Percentiles rank a stretch among this genome's conserved stretches.
Conservation (phyloP, 2,113 vertebrate genomes). For the Dicrurus megarhynchus region DNA sequence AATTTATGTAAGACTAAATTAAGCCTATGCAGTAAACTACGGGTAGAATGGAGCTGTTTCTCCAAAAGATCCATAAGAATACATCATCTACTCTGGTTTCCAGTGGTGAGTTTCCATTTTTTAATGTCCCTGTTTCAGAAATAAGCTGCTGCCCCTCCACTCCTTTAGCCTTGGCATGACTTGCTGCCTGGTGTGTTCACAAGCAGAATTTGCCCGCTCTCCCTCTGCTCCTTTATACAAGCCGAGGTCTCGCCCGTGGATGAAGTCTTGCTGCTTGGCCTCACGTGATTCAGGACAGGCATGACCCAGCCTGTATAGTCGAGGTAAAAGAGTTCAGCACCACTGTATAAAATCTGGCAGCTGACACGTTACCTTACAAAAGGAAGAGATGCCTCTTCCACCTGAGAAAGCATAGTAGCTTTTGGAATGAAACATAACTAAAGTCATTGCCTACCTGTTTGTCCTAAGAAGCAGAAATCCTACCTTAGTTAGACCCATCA, state of each 20-base stretch:
- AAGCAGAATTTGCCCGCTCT: neutral
- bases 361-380: neutral
- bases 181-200: neutral
- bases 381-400: neutral
- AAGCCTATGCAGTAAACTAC: neutral
- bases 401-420: neutral
- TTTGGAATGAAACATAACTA: neutral
- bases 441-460: neutral
- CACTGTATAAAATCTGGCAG: neutral
- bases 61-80: neutral
- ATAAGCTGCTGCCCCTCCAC: neutral
- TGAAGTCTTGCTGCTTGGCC: neutral
- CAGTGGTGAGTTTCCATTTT: neutral
- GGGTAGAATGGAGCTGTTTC: neutral
- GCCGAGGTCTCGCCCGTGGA: neutral
- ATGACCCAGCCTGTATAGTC: accelerated
- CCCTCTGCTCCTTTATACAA: neutral
- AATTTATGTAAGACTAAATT: conserved; percentile 8
- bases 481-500: neutral
- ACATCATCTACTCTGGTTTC: neutral
- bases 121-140: neutral
- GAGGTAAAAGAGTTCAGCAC: neutral
- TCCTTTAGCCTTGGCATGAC: no score
- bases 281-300: accelerated
- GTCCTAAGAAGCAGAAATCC: neutral